These are phyloP conservation scores for Chorisops tibialis DNA, from an alignment of 2,888 invertebrate genomes.

Conservation along the genomic window DNA sequence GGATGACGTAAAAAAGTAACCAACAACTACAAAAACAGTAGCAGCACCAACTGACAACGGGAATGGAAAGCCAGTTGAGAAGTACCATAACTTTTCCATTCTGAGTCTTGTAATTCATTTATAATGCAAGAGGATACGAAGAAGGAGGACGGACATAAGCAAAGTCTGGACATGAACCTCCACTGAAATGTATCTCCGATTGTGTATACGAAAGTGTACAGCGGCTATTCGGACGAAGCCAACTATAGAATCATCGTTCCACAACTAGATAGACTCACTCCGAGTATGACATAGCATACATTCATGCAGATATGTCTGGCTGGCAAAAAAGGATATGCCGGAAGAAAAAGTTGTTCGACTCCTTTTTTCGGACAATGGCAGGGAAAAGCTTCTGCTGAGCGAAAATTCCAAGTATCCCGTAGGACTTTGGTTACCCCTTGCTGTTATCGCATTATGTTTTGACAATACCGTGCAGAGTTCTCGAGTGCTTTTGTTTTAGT, in stretches of 20 bases:
- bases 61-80: slow-evolving; percentile 3
- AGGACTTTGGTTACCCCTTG: slow-evolving; percentile 6
- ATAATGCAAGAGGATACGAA: neutral
- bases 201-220: too few species aligned
- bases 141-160: too few species aligned
- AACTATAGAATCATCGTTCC: too few species aligned
- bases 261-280: too few species aligned
- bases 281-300: too few species aligned
- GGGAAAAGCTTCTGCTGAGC: slow-evolving; percentile 2
- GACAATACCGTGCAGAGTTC: slow-evolving; percentile 13
- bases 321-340: neutral
- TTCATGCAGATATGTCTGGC: too few species aligned
- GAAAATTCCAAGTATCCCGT: slow-evolving; percentile 1
- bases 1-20: neutral
- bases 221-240: too few species aligned
- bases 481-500: slow-evolving; percentile 5
- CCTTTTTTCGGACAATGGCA: slow-evolving; percentile 7
- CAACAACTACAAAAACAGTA: neutral
- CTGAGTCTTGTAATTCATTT: slow-evolving; percentile 15
- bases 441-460: slow-evolving; percentile 22
- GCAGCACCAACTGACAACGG: slow-evolving; percentile 14
- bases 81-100: slow-evolving; percentile 12
- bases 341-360: slow-evolving; percentile 5
- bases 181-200: too few species aligned
- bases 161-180: too few species aligned